Percentiles rank a stretch among this genome's conserved stretches.
Conservation (phyloP, 2,113 vertebrate genomes). For the Psilopogon haemacephalus region DNA sequence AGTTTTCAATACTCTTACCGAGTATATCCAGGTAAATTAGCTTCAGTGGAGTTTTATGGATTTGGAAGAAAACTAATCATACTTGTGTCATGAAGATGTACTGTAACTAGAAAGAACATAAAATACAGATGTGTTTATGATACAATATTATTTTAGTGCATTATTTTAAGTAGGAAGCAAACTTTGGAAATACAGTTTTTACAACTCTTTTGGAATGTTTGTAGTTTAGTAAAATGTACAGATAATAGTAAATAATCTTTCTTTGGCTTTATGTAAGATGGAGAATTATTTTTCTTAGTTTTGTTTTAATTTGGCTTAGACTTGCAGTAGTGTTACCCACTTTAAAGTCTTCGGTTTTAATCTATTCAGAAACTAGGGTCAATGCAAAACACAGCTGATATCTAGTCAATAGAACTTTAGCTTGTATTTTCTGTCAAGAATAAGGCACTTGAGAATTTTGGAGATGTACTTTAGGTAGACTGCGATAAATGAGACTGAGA, state of each 20-base stretch:
- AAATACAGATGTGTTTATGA: background rate
- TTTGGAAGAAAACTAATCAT: background rate
- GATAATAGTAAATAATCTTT: background rate
- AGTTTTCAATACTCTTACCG: slow-evolving; percentile 96
- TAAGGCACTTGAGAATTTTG: background rate
- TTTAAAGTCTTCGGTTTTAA: background rate
- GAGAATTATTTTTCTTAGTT: background rate
- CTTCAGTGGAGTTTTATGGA: background rate
- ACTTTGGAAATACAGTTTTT: background rate
- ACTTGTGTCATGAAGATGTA: background rate
- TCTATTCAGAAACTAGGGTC: background rate
- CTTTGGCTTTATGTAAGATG: background rate
- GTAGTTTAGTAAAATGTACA: background rate
- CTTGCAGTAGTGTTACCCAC: background rate
- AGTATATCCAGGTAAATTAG: slow-evolving; percentile 92
- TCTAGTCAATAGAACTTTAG: background rate
- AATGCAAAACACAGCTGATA: background rate
- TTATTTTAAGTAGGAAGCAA: background rate
- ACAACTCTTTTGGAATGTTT: background rate
- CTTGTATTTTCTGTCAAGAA: background rate
- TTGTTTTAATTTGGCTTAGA: background rate
- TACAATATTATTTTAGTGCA: background rate
- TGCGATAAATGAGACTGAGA: background rate
- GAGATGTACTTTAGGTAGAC: background rate
- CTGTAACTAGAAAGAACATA: background rate